Evolutionary conservation across 2,888 invertebrate genomes (phyloP).

Genomic region (Xestia sexstrigata): DNA sequence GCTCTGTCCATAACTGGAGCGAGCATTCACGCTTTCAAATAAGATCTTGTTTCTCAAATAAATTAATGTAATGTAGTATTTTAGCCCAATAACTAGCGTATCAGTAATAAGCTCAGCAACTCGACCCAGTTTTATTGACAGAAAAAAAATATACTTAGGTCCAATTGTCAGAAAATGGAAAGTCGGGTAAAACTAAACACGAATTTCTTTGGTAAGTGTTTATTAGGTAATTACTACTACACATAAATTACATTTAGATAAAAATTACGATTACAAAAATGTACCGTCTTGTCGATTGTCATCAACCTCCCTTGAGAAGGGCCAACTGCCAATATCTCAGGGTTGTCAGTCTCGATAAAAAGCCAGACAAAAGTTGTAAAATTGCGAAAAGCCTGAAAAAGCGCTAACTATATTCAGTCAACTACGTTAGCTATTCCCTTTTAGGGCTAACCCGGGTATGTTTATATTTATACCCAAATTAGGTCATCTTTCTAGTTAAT

Average conservation of each 20-base stretch:
- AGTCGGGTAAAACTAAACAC: slow-evolving; percentile 49
- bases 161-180: neutral
- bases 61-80: slow-evolving; percentile 12
- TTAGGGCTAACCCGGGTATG: slow-evolving; percentile 26
- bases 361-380: slow-evolving; percentile 12
- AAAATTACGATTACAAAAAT: slow-evolving; percentile 78
- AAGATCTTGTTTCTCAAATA: slow-evolving; percentile 45
- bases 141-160: too few relatives aligned
- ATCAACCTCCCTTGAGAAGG: slow-evolving; percentile 34
- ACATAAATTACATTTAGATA: slow-evolving; percentile 75
- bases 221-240: slow-evolving; percentile 79
- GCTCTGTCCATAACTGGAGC: slow-evolving; percentile 68
- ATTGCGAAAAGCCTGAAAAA: slow-evolving; percentile 28
- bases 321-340: slow-evolving; percentile 49
- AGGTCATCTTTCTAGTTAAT: slow-evolving; percentile 8
- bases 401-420: slow-evolving; percentile 15
- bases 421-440: slow-evolving; percentile 24
- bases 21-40: slow-evolving; percentile 68
- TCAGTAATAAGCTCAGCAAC: neutral
- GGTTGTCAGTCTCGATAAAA: slow-evolving; percentile 57
- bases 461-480: slow-evolving; percentile 12
- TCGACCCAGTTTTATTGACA: neutral
- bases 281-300: slow-evolving; percentile 65
- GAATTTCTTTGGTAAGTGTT: slow-evolving; percentile 85
- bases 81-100: neutral